phyloP scores from a whole-genome alignment of 2,888 invertebrate species.

The Drosophila birchii region DNA sequence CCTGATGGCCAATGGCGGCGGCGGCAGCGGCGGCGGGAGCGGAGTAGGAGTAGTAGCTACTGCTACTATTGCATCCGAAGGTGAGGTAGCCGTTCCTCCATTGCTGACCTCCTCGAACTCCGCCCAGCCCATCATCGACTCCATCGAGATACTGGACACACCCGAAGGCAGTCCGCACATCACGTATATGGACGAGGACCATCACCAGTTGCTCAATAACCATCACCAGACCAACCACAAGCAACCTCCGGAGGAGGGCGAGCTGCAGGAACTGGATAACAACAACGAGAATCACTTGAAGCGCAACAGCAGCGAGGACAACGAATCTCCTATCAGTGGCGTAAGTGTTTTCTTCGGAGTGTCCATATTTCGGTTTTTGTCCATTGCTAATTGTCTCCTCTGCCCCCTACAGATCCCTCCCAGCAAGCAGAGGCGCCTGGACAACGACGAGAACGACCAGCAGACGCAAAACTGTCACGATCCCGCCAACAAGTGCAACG shows the following conservation, averaged over 20 bases:
- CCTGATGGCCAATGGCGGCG: constrained; percentile 68
- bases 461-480: constrained; percentile 64
- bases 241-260: constrained; percentile 7
- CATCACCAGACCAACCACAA: constrained; percentile 58
- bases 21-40: not conserved
- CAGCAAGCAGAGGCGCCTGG: constrained; percentile 73
- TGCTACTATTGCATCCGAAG: not conserved
- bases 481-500: constrained; percentile 21
- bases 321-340: constrained; percentile 67
- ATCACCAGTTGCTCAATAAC: constrained; percentile 51
- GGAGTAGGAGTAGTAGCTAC: not conserved
- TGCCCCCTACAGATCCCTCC: constrained; percentile 56
- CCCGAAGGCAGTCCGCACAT: constrained; percentile 82
- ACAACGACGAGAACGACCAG: constrained; percentile 69
- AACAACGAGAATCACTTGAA: constrained; percentile 67
- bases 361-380: not conserved
- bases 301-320: constrained; percentile 50
- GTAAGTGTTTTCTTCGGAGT: constrained; percentile 45
- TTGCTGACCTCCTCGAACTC: constrained; percentile 17
- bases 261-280: constrained; percentile 52
- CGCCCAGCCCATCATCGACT: constrained; percentile 71
- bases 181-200: constrained; percentile 56
- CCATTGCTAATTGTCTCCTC: not conserved
- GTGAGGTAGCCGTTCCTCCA: not conserved
- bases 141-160: constrained; percentile 83